Evolutionary conservation across 2,888 invertebrate species (phyloP), one percentile per base, ranked within the genome.

Genomic region (Unio delphinus): DNA sequence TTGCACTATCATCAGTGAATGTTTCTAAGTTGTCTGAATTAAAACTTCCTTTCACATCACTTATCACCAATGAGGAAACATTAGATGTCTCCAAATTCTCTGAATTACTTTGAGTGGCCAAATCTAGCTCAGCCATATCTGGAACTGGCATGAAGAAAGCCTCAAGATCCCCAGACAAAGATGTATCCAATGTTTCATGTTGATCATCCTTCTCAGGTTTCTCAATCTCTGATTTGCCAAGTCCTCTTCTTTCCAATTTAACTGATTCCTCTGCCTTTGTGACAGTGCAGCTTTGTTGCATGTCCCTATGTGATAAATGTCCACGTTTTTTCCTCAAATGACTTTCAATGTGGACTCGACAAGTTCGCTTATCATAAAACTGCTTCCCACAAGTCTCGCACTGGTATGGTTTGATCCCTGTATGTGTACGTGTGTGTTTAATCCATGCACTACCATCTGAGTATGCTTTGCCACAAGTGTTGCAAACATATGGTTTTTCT

Each of bases 361-460:
- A 77, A 4, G 71, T 54, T 26, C 69, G 67, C 59, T 73, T 75
- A 26, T 77, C 69, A 65, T 65, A 73, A 67, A 75, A 77, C n/a
- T 73, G 69, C 55, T 77, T 77, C 17, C 61, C 64, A 55, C 77
- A 77, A 11, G 69, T 59, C 34, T 72, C 63, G 59, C 77, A 77
- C 2, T 71, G 73, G 67, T 72, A 77, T 28, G 73, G 70, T 60
- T 77, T 77, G n/a, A 75, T 68, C 15, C 74, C 77, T 55, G 73
- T 66, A 65, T 77, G 77, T 26, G 73, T 75, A 30, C 69, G 62
- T 4, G 72, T 61, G 66, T 77, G 77, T 66, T 77, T 77, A 26
- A 73, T 65, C 77, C 77, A 77, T 20, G 77, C 74, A 67, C 75
- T 75, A 17, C 75, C 71, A 67, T 77, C 77, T n/a, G 77, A 77